A percentile compares a stretch with the other conserved stretches of the same genome.
Conservation (phyloP, 2,888 invertebrate species). For the Drosophila merina region DNA sequence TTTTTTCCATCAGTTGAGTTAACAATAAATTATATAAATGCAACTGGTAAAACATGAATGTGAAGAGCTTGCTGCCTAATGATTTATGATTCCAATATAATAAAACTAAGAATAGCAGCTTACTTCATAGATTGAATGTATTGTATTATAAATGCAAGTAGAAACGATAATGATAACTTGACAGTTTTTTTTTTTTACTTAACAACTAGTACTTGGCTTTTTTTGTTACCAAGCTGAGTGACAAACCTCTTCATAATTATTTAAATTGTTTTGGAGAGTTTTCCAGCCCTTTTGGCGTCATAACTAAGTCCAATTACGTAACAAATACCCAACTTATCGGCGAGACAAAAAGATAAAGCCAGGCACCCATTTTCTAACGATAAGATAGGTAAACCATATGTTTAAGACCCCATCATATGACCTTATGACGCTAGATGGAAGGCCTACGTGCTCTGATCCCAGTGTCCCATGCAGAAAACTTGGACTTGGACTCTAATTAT, state of each 20-base stretch:
- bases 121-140: constrained; percentile 16
- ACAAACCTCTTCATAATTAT: not conserved
- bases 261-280: constrained; percentile 9
- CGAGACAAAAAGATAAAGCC: constrained; percentile 24
- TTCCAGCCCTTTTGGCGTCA: constrained; percentile 30
- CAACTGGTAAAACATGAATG: constrained; percentile 6
- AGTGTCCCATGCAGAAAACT: constrained; percentile 28
- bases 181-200: not conserved
- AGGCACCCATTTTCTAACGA: constrained; percentile 24
- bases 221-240: not conserved
- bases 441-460: constrained; percentile 60
- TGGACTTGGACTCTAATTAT: constrained; percentile 21
- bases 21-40: constrained; percentile 18
- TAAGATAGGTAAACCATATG: constrained; percentile 57
- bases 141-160: constrained; percentile 18
- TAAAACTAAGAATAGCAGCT: constrained; percentile 24
- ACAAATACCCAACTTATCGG: constrained; percentile 22
- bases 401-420: constrained; percentile 49
- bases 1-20: constrained; percentile 7
- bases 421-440: constrained; percentile 40
- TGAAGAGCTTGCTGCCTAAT: constrained; percentile 3
- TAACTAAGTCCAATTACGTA: constrained; percentile 44
- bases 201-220: not conserved
- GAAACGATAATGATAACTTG: not conserved
- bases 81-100: constrained; percentile 30